Conservation (phyloP, 2,797 vertebrate species). For the Champsocephalus gunnari region DNA sequence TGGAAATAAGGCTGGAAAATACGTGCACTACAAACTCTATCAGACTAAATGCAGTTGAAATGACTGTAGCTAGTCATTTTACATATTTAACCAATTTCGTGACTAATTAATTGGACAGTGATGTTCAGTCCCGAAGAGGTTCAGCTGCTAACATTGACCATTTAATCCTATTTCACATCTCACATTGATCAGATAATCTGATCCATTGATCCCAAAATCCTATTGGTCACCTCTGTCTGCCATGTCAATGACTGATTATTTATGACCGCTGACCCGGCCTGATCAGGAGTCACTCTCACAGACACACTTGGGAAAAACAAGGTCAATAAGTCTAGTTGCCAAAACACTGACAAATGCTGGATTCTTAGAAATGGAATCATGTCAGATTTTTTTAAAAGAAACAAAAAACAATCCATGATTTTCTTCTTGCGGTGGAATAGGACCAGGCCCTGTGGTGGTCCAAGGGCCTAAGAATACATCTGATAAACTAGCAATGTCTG, state of each 20-base stretch:
- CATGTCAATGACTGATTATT: conserved; percentile 34
- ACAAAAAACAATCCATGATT: not conserved
- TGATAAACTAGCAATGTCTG: too few relatives aligned
- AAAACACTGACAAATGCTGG: not conserved
- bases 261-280: conserved; percentile 45
- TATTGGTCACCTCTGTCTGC: conserved; percentile 17
- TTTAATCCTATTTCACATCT: conserved; percentile 54
- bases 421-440: not conserved
- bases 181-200: conserved; percentile 57
- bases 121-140: not conserved
- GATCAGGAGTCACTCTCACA: conserved; percentile 22
- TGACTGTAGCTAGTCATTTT: not conserved
- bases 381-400: not conserved
- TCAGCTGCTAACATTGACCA: conserved; percentile 49
- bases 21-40: not conserved
- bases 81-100: not conserved
- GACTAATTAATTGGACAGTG: not conserved
- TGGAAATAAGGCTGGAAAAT: not conserved
- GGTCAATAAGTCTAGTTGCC: not conserved
- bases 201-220: conserved; percentile 59
- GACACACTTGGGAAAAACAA: not conserved
- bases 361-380: not conserved
- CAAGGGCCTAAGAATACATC: too few relatives aligned
- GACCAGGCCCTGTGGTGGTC: not conserved
- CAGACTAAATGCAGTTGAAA: not conserved